These are phyloP conservation scores for Pelecanus crispus DNA, from an alignment of 2,113 vertebrate species.

Conservation along the genomic window DNA sequence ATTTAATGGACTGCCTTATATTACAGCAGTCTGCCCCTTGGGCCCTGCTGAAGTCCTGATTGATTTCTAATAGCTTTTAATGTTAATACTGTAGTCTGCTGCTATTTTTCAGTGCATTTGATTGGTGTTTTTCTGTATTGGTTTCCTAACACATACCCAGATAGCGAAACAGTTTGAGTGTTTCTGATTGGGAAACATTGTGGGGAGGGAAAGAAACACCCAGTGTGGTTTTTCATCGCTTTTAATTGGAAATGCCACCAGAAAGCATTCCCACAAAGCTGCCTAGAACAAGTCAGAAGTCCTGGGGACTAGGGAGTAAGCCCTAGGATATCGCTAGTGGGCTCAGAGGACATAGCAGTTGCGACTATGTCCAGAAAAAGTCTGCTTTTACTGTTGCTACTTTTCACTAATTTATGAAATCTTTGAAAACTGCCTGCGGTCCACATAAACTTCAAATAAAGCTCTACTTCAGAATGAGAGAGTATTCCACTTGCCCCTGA, in stretches of 20 bases:
- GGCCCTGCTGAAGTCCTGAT: slow-evolving; percentile 15
- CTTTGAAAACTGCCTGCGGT: neutral
- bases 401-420: neutral
- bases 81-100: slow-evolving; percentile 15
- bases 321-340: neutral
- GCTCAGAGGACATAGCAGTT: neutral
- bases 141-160: neutral
- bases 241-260: neutral
- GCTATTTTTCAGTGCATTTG: slow-evolving; percentile 13
- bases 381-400: neutral
- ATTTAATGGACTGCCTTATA: slow-evolving; percentile 5
- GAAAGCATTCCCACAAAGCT: neutral
- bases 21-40: neutral
- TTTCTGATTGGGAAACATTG: neutral
- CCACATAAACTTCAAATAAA: neutral
- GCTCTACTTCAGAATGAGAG: neutral
- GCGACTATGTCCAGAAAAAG: neutral
- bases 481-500: neutral
- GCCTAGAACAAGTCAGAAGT: neutral
- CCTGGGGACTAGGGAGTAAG: neutral
- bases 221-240: neutral
- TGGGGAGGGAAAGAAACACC: neutral
- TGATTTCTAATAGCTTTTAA: slow-evolving; percentile 54
- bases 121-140: neutral
- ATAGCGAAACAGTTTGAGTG: neutral